Evolutionary conservation across 2,888 invertebrate genomes (phyloP).

Genomic region (Orchesella flavescens): DNA sequence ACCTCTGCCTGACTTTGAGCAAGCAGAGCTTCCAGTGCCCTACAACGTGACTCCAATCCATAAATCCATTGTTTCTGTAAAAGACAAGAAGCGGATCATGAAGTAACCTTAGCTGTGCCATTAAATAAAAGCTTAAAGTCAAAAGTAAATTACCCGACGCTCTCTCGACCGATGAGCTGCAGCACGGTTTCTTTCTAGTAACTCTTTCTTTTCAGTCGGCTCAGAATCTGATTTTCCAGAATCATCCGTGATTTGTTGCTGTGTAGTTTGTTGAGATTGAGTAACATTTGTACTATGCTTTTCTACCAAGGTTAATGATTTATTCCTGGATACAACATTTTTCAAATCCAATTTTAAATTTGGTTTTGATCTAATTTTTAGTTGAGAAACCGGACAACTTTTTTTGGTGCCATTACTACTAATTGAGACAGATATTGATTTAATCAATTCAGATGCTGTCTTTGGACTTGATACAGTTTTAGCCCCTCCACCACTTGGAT

Average conservation of each 20-base stretch:
- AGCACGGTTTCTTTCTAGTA: constrained; percentile 73
- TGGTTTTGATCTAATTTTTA: constrained; percentile 44
- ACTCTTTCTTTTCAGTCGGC: constrained; percentile 54
- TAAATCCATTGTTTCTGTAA: constrained; percentile 70
- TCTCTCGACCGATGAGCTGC: constrained; percentile 77
- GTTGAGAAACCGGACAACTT: not conserved
- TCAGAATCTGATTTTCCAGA: not conserved
- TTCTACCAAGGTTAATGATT: not conserved
- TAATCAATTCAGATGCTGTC: constrained; percentile 4
- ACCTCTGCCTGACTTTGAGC: constrained; percentile 65
- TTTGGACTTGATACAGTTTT: constrained; percentile 6
- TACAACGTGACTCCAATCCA: constrained; percentile 64
- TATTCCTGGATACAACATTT: constrained; percentile 30
- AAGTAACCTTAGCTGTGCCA: not conserved
- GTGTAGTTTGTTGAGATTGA: not conserved
- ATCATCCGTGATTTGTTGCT: not conserved
- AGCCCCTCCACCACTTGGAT: not conserved
- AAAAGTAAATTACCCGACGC: constrained; percentile 74
- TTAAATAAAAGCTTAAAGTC: no score
- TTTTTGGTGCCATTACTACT: not conserved
- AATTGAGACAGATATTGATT: not conserved
- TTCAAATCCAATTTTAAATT: constrained; percentile 58
- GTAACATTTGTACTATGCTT: not conserved
- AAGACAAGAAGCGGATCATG: constrained; percentile 9
- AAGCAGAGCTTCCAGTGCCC: constrained; percentile 59